A percentile compares a stretch with the other conserved stretches of the same genome.
Conservation (phyloP, 1,140 invertebrate genomes). For the Atta cephalotes region DNA sequence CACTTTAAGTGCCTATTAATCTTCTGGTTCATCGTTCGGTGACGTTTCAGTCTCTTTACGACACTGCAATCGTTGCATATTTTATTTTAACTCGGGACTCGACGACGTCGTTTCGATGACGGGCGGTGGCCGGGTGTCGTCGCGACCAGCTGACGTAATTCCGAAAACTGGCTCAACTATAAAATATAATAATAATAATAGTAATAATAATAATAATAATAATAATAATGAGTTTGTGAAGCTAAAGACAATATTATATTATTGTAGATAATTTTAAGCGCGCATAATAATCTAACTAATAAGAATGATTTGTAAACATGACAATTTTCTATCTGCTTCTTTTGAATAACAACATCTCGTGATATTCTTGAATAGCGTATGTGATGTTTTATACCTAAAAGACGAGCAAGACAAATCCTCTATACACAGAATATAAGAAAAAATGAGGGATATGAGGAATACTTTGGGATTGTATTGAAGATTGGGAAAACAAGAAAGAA, state of each 20-base stretch:
- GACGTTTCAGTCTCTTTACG: constrained; percentile 36
- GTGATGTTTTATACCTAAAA: background rate
- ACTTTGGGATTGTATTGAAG: background rate
- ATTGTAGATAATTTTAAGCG: background rate
- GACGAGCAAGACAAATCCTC: background rate
- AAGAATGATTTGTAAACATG: background rate
- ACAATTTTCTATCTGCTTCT: background rate
- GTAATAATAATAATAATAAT: constrained; percentile 5
- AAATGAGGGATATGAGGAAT: constrained; percentile 1
- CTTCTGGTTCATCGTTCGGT: constrained; percentile 9
- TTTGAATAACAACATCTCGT: background rate
- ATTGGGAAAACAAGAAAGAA: background rate
- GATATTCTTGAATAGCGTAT: background rate
- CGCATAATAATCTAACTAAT: background rate
- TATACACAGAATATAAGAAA: background rate
- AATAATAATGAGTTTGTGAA: background rate
- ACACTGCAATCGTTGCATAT: constrained; percentile 18
- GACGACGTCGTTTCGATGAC: constrained; percentile 20
- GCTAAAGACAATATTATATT: background rate
- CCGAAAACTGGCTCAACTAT: background rate
- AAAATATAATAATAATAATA: background rate
- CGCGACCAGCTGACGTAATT: background rate
- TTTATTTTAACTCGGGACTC: constrained; percentile 7
- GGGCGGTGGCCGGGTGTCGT: background rate
- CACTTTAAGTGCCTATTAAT: constrained; percentile 19